Base-by-base conservation (phyloP, 2,797 vertebrate genomes). In the Harpagifer antarcticus region DNA sequence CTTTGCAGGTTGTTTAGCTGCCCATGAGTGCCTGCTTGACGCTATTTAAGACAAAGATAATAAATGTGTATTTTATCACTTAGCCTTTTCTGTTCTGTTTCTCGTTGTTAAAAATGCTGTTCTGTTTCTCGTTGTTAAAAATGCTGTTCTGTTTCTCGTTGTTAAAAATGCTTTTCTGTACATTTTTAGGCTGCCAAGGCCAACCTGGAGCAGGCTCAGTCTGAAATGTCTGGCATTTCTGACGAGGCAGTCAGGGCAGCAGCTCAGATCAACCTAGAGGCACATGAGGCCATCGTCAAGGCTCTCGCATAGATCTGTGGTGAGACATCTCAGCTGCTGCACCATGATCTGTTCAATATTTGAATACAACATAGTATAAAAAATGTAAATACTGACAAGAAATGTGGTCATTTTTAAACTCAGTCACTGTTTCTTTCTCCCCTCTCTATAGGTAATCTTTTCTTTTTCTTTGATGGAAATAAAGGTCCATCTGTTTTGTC, bases 271-370 rank as follows among this genome's bases (percentile, higher is more conserved):
- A 95, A 89, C 73, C 94, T 99, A 70, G 98, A 99, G 78, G 96
- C 98, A 78, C 97, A 95, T 0, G 98, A 99, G 85, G 97, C 98
- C 50, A 95, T 99, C 8, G 94, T 99, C 60, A 99, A 99, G 88
- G 98, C 97, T 27, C 93, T 99, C 87, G 98, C 99, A 86, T 97
- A 95, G 82, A 92, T 50, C 77, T 68, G 60, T 49, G 92, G 90
- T 91, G 86, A 0, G 84, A 53, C 27, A 7, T n/a, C 31, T 57
- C 19, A 6, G 42, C 67, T 58, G 8, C 61, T 40, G 3, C 44
- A 60, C 40, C 19, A 0, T 8, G 2, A 42, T 64, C 3, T 56
- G 31, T 45, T 23, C 8, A 14, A 68, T 60, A 37, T 9, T 57
- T 69, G 9, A 33, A 13, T 47, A 17, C 20, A 42, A 0, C n/a